A percentile compares a stretch with the other conserved stretches of the same genome.
phyloP scores from a whole-genome alignment of 2,113 vertebrate genomes.

The Canis aureus region DNA sequence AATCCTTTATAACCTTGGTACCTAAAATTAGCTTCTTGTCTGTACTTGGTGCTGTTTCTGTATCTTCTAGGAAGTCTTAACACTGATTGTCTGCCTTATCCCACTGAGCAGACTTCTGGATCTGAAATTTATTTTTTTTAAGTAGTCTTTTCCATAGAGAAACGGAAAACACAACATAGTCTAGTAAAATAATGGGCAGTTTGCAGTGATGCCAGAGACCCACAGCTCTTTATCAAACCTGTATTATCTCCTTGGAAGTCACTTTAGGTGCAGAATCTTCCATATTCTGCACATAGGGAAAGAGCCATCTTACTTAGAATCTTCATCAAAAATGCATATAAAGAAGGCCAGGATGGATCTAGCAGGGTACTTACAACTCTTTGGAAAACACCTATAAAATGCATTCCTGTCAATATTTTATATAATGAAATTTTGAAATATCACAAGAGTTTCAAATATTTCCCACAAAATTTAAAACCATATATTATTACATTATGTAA shows the following conservation, averaged over 20 bases:
- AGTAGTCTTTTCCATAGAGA: not conserved
- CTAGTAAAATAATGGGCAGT: not conserved
- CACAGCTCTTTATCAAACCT: not conserved
- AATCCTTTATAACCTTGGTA: not conserved
- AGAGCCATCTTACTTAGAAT: not conserved
- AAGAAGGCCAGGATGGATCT: not conserved
- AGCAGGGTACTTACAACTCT: not conserved
- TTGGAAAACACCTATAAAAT: not conserved
- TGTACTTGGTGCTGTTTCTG: not conserved
- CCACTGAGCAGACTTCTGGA: not conserved
- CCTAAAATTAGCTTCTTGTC: not conserved
- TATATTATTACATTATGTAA: not conserved
- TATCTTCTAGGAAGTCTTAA: not conserved
- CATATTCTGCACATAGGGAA: not conserved
- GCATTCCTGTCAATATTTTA: not conserved
- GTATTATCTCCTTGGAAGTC: not conserved
- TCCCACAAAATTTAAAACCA: not conserved
- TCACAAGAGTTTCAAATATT: constrained; percentile 3
- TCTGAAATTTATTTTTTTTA: constrained; percentile 2
- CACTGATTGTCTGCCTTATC: not conserved
- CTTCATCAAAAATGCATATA: not conserved
- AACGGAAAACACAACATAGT: not conserved
- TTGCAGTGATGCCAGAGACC: not conserved
- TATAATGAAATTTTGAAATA: not conserved
- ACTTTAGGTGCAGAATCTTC: not conserved